Percentiles rank a stretch among this genome's conserved stretches.
Evolutionary conservation across 2,113 vertebrate genomes (phyloP).

Genomic region (Triplophysa rosa): DNA sequence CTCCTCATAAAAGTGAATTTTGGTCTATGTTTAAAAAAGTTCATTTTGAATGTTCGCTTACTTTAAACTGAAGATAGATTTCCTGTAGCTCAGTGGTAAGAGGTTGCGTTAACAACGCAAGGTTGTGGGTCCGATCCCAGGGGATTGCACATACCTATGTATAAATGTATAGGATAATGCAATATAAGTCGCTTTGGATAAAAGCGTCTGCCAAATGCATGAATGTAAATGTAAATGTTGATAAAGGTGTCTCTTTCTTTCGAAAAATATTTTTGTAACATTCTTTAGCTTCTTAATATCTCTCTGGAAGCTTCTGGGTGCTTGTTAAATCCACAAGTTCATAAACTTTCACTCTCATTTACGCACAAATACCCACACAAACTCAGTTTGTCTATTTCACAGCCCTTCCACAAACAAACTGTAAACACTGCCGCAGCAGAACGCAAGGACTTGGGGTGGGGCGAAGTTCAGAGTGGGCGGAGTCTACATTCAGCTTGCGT

Average conservation of each 20-base stretch:
- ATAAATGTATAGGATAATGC: no score
- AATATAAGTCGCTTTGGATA: no score
- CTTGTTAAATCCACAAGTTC: background rate
- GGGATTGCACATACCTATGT: no score
- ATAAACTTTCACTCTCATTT: background rate
- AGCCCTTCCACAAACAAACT: constrained; percentile 48
- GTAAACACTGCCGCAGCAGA: constrained; percentile 58
- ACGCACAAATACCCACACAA: constrained; percentile 26
- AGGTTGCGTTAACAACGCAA: no score
- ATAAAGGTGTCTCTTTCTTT: background rate
- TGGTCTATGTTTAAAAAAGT: background rate
- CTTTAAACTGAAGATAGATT: background rate
- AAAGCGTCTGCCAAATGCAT: no score
- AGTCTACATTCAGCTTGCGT: constrained; percentile 58
- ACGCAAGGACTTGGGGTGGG: background rate
- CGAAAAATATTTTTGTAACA: background rate
- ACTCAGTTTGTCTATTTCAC: constrained; percentile 59
- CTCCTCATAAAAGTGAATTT: background rate
- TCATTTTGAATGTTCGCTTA: background rate
- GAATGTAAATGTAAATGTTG: no score
- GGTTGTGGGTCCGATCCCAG: no score
- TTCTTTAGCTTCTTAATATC: background rate
- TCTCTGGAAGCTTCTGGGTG: background rate
- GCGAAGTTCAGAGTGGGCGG: constrained; percentile 58
- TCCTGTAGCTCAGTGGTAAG: no score